These are phyloP conservation scores for Andrena marginata DNA, from an alignment of 2,888 invertebrate genomes.

Conservation along the genomic window DNA sequence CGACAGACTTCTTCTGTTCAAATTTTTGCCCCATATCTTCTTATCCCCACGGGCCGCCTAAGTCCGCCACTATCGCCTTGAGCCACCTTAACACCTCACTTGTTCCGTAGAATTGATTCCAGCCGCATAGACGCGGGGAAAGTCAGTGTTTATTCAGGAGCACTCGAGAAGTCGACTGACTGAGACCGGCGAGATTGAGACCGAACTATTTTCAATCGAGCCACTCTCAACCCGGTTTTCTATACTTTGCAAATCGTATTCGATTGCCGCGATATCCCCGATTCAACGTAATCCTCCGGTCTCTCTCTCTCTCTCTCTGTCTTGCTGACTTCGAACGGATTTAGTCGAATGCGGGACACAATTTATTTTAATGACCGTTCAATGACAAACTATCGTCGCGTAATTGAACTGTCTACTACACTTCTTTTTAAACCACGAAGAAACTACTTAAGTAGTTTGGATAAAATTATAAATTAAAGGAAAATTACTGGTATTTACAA, in stretches of 20 bases:
- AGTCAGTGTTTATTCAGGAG: constrained; percentile 80
- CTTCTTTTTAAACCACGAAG: no score
- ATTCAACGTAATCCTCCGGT: constrained; percentile 61
- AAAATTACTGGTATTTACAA: no score
- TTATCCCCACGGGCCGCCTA: constrained; percentile 2
- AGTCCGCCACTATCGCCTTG: constrained; percentile 33
- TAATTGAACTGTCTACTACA: background rate
- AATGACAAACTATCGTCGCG: background rate
- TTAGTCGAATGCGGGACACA: background rate
- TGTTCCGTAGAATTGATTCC: constrained; percentile 75
- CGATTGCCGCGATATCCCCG: constrained; percentile 65
- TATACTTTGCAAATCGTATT: constrained; percentile 79
- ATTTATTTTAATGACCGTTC: background rate
- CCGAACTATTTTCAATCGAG: constrained; percentile 78
- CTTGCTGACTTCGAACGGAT: constrained; percentile 12
- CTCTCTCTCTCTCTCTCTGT: background rate
- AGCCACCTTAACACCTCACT: constrained; percentile 75
- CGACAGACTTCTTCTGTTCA: constrained; percentile 30
- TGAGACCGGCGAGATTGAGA: constrained; percentile 78
- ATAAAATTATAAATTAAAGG: no score
- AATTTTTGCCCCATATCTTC: constrained; percentile 46
- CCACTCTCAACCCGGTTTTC: constrained; percentile 49
- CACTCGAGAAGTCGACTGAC: constrained; percentile 53
- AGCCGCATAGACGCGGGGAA: constrained; percentile 67
- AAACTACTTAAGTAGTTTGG: no score